phyloP scores from a whole-genome alignment of 2,797 vertebrate genomes.

The Micrastur ruficollis region DNA sequence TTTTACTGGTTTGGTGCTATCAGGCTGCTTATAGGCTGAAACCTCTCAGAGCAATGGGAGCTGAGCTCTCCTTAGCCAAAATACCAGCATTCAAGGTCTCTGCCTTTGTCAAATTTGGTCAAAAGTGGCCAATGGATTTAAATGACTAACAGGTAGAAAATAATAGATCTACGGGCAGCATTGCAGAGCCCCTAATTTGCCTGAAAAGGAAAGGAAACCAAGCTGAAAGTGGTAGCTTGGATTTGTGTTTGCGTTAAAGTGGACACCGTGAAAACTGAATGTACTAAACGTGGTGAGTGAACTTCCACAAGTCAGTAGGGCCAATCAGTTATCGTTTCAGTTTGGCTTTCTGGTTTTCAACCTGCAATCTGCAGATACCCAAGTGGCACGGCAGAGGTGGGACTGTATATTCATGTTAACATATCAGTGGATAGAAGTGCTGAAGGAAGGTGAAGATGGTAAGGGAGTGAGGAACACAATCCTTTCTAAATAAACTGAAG shows the following conservation, averaged over 20 bases:
- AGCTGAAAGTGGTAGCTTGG: not conserved
- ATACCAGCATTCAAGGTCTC: not conserved
- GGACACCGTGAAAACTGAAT: not conserved
- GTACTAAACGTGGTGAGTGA: not conserved
- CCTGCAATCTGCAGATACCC: not conserved
- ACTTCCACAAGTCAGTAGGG: not conserved
- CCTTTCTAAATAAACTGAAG: not conserved
- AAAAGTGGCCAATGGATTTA: not conserved
- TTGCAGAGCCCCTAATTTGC: not conserved
- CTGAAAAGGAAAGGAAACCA: not conserved
- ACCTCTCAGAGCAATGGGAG: fast-evolving
- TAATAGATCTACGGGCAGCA: not conserved
- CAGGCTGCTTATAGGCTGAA: not conserved
- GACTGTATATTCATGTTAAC: not conserved
- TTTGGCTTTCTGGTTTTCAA: not conserved
- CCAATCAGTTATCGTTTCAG: not conserved
- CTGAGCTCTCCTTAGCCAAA: not conserved
- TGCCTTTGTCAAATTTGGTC: not conserved
- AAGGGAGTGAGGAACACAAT: not conserved
- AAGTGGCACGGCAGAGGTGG: not conserved
- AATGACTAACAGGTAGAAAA: not conserved
- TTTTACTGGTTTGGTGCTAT: not conserved
- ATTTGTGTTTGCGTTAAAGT: not conserved
- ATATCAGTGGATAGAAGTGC: not conserved
- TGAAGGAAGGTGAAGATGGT: not conserved